phyloP scores from a whole-genome alignment of 1,140 invertebrate genomes.

The Bombus pascuorum region DNA sequence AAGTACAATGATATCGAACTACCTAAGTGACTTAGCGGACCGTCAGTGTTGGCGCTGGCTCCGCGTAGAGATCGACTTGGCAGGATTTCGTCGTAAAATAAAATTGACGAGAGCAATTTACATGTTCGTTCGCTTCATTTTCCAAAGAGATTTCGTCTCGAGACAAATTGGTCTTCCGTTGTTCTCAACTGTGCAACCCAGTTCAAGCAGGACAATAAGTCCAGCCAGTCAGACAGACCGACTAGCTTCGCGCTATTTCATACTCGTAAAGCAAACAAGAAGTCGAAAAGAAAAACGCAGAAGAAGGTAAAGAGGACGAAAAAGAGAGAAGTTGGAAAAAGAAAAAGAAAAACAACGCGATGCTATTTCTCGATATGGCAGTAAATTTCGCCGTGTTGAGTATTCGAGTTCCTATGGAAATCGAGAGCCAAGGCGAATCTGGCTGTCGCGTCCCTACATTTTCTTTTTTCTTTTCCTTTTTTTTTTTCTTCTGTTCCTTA shows the following conservation, averaged over 20 bases:
- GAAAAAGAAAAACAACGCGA: neutral
- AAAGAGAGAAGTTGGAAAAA: neutral
- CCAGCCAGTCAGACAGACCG: neutral
- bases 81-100: neutral
- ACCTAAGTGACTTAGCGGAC: neutral
- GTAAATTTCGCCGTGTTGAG: conserved; percentile 27
- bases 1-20: neutral
- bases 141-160: conserved; percentile 21
- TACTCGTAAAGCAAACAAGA: neutral
- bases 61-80: neutral
- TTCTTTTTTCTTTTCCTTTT: neutral
- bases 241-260: neutral
- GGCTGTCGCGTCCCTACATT: neutral
- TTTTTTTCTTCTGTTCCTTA: neutral
- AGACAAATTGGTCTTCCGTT: conserved; percentile 19
- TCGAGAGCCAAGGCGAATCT: conserved; percentile 18
- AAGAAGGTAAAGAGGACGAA: neutral
- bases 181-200: neutral
- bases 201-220: conserved; percentile 8
- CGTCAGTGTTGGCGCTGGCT: conserved; percentile 11
- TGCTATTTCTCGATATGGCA: conserved; percentile 4
- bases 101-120: conserved; percentile 44
- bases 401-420: conserved; percentile 35
- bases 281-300: neutral
- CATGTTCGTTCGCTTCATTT: conserved; percentile 40